phyloP scores from a whole-genome alignment of 2,888 invertebrate genomes.

The Alviniconcha strummeri region DNA sequence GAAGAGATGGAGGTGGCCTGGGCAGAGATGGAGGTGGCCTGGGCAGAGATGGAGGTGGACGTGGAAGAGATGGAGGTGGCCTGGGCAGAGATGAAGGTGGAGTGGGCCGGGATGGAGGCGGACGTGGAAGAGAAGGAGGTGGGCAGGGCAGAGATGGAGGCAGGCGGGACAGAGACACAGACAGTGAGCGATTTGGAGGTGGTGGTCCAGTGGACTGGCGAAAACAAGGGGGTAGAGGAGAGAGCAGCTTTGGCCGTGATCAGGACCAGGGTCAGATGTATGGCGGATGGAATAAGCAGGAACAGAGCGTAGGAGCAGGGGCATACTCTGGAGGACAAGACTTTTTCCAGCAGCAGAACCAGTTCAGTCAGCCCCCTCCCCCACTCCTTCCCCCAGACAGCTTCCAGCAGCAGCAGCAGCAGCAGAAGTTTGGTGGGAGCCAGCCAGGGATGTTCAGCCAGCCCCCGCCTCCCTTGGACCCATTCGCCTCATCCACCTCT shows the following conservation, averaged over 20 bases:
- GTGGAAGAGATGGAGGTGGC: background rate
- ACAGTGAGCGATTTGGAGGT: background rate
- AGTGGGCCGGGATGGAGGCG: background rate
- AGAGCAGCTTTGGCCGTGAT: background rate
- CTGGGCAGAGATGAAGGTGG: background rate
- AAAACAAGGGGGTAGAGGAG: background rate
- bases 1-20: background rate
- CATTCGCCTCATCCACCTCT: background rate
- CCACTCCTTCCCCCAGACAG: constrained; percentile 1
- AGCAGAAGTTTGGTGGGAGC: background rate
- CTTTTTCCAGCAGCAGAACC: background rate
- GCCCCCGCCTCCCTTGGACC: constrained; percentile 4
- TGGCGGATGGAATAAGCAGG: background rate
- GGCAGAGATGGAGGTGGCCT: background rate
- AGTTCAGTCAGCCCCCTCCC: constrained; percentile 15
- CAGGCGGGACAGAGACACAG: background rate
- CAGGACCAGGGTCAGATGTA: background rate
- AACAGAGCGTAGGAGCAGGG: background rate
- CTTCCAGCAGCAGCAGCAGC: constrained; percentile 6
- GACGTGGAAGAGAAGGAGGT: background rate
- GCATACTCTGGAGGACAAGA: background rate
- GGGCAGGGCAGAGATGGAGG: background rate
- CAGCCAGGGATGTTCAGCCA: background rate
- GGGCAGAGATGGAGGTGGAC: background rate
- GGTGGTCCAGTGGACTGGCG: background rate